Base-by-base conservation (phyloP, 2,888 invertebrate species). In the Andrena dorsata region DNA sequence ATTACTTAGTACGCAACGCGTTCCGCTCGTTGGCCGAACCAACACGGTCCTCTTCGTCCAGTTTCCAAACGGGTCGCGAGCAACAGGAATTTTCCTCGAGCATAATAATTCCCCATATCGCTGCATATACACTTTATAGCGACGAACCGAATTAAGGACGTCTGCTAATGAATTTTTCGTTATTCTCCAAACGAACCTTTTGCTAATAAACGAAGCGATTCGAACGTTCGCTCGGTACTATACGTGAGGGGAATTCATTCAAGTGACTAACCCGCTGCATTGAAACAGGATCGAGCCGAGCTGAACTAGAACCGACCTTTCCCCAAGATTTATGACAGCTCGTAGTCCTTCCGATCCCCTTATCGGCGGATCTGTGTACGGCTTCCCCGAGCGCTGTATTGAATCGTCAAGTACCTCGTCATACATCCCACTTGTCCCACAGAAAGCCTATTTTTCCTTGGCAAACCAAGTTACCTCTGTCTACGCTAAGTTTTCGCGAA, bases 1-100 rank as follows among this genome's bases (percentile, higher is more conserved):
- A 77, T 85, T 85, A 81, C 81, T 73, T 68, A 68, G 76, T 81
- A 69, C 56, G 71, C 41, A 61, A 76, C 64, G 64, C 70, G 74
- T 79, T 84, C 73, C 61, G 70, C 58, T 20, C 13, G 16, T 53
- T 35, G 70, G 51, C 49, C 53, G 58, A 64, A 71, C 64, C 41
- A 28, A 65, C 20, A 23, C 35, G 16, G 16, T 56, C 47, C 49
- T 47, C 35, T 58, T 53, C 53, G 51, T 70, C 53, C 35, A 56
- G 35, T 69, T 60, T 75, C 32, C 51, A 51, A 64, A 35, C 72
- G 16, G 49, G 32, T n/a, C 35, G 23, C 63, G 63, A n/a, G 13
- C 41, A 13, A 16, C 32, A 20, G 32, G 23, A 56, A 68, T 56
- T 68, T 68, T 56, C 32, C 23, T 23, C 16, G 35, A 2, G 4